Percentiles rank a stretch among this genome's conserved stretches.
Conservation (phyloP, 37 sponge, comb jelly and placozoan species). For the Hexactinellida sp. region DNA sequence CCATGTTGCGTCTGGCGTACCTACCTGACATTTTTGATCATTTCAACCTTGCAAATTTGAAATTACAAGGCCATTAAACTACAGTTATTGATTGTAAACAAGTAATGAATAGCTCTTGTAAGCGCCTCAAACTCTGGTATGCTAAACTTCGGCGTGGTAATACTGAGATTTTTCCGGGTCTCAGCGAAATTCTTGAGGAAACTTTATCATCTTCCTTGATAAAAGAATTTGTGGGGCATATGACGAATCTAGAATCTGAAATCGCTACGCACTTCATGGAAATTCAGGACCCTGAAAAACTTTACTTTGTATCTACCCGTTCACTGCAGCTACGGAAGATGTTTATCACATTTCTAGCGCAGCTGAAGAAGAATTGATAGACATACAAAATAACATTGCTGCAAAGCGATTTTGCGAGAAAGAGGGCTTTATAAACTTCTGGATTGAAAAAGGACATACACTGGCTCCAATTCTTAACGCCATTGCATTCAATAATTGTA, state of each 20-base stretch:
- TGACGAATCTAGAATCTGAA: background rate
- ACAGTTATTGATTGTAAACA: constrained; percentile 7
- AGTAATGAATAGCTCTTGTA: background rate
- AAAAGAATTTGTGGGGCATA: background rate
- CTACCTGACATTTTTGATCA: background rate
- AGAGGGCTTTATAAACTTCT: constrained; percentile 2
- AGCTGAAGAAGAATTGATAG: constrained; percentile 16
- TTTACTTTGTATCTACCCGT: background rate
- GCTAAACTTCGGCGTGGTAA: background rate
- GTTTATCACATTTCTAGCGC: background rate
- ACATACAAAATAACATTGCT: constrained; percentile 1
- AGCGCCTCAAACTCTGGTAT: background rate
- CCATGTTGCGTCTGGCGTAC: background rate
- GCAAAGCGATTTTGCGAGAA: background rate
- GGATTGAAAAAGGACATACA: constrained; percentile 3
- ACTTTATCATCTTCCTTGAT: background rate
- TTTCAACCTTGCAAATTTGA: constrained; percentile 5
- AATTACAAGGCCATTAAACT: background rate
- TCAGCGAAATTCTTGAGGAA: background rate
- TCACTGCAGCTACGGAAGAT: constrained; percentile 2
- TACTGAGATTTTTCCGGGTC: background rate
- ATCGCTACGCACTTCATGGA: constrained; percentile 1
- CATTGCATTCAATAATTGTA: background rate
- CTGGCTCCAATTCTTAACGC: constrained; percentile 8
- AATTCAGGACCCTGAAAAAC: background rate